Evolutionary conservation across 2,888 invertebrate species (phyloP).

Genomic region (Zygogramma bicolorata): DNA sequence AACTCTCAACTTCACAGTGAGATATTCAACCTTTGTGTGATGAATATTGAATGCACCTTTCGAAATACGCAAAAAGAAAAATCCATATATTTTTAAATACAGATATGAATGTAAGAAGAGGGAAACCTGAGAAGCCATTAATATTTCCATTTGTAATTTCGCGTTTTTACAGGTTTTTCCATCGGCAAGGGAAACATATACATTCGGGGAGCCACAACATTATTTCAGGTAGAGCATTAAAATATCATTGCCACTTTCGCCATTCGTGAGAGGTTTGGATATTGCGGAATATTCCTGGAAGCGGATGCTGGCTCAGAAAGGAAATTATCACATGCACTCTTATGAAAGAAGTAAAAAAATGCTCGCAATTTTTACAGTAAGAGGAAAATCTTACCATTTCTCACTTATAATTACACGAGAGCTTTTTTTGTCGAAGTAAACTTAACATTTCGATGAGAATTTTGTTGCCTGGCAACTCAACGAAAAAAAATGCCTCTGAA

Average conservation of each 20-base stretch:
- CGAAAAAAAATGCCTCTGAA: too few species aligned
- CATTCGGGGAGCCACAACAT: conserved; percentile 58
- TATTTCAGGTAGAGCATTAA: conserved; percentile 53
- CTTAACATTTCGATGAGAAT: too few species aligned
- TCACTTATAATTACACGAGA: too few species aligned
- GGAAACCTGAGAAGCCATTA: conserved; percentile 52
- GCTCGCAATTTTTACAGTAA: too few species aligned
- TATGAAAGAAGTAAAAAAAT: background rate
- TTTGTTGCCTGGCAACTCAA: too few species aligned
- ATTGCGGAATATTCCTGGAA: conserved; percentile 18
- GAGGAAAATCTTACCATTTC: too few species aligned
- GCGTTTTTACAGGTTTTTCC: conserved; percentile 40
- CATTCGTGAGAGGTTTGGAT: background rate
- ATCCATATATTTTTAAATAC: conserved; percentile 38
- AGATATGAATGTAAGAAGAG: conserved; percentile 45
- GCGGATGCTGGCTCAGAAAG: background rate
- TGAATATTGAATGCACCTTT: conserved; percentile 14
- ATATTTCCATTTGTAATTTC: conserved; percentile 60
- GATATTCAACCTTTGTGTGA: background rate
- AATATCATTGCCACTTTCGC: conserved; percentile 42
- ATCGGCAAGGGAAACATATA: conserved; percentile 51
- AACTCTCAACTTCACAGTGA: background rate
- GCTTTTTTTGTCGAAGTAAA: too few species aligned
- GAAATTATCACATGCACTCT: background rate
- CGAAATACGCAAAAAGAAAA: conserved; percentile 33